Percentiles rank a stretch among this genome's conserved stretches.
These are phyloP conservation scores for Cynaeus angustus DNA, from an alignment of 2,888 invertebrate species.

Conservation along the genomic window DNA sequence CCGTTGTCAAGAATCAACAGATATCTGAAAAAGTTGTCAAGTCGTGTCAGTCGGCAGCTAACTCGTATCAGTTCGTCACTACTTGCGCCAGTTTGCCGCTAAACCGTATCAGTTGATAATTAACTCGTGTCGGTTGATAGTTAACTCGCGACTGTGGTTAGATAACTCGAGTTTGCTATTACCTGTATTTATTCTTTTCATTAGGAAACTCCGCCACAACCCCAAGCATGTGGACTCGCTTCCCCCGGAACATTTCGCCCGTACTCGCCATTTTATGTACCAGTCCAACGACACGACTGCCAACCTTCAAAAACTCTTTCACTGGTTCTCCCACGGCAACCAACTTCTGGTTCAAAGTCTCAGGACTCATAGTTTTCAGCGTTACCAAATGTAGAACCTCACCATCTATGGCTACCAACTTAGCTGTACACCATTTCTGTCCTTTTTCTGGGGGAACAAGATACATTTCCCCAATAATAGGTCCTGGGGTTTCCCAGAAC, in stretches of 20 bases:
- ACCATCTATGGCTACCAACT: background rate
- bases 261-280: background rate
- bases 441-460: background rate
- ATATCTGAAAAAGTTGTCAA: slow-evolving; percentile 8
- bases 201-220: slow-evolving; percentile 6
- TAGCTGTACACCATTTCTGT: slow-evolving; percentile 1
- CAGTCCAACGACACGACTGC: background rate
- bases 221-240: background rate
- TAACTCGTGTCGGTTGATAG: no score
- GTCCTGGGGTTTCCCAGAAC: slow-evolving; percentile 4
- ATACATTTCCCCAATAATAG: background rate
- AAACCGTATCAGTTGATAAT: no score
- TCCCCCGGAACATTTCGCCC: background rate
- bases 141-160: no score
- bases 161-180: no score
- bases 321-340: no score
- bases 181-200: background rate
- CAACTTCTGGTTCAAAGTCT: background rate
- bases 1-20: slow-evolving; percentile 17
- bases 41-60: no score
- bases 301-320: background rate
- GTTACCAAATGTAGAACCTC: background rate
- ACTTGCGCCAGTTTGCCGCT: no score
- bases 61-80: background rate
- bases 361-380: background rate